Conservation (phyloP, 2,888 invertebrate genomes). For the Rhamphomyia laevipes region DNA sequence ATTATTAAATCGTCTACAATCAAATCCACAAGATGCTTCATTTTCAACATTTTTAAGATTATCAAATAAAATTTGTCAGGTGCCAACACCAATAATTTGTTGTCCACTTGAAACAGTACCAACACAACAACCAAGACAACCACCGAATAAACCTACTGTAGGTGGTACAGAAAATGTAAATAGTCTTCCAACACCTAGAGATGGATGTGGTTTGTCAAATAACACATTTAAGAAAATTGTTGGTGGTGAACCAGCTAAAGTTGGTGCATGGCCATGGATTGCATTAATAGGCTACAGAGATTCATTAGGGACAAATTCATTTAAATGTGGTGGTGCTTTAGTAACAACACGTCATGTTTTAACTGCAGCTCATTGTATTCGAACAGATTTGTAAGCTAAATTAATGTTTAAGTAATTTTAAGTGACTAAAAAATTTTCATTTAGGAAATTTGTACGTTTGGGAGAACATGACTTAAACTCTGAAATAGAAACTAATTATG, state of each 20-base stretch:
- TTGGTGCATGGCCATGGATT: slow-evolving; percentile 73
- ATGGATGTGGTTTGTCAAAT: slow-evolving; percentile 53
- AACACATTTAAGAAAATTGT: slow-evolving; percentile 51
- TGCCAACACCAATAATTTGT: slow-evolving; percentile 22
- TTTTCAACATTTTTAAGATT: slow-evolving; percentile 23
- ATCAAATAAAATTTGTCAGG: slow-evolving; percentile 26
- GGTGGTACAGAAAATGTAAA: neutral
- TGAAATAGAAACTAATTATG: slow-evolving; percentile 43
- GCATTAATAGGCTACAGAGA: slow-evolving; percentile 56
- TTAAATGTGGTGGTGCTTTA: slow-evolving; percentile 42
- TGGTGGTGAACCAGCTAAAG: slow-evolving; percentile 53
- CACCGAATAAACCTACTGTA: neutral
- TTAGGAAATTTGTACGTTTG: slow-evolving; percentile 43
- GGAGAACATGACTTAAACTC: slow-evolving; percentile 64
- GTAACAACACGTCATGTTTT: slow-evolving; percentile 48
- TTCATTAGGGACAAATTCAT: slow-evolving; percentile 30
- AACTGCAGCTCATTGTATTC: slow-evolving; percentile 42
- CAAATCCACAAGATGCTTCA: slow-evolving; percentile 20
- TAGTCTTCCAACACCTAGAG: slow-evolving; percentile 28
- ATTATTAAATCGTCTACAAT: slow-evolving; percentile 20
- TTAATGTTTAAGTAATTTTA: too few relatives aligned
- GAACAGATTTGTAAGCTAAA: slow-evolving; percentile 37
- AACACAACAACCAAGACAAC: neutral
- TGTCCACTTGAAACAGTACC: slow-evolving; percentile 22
- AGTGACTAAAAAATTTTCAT: neutral